A percentile compares a stretch with the other conserved stretches of the same genome.
These are phyloP conservation scores for Didymodactylos carnosus DNA, from an alignment of 2,888 invertebrate genomes.

Conservation along the genomic window DNA sequence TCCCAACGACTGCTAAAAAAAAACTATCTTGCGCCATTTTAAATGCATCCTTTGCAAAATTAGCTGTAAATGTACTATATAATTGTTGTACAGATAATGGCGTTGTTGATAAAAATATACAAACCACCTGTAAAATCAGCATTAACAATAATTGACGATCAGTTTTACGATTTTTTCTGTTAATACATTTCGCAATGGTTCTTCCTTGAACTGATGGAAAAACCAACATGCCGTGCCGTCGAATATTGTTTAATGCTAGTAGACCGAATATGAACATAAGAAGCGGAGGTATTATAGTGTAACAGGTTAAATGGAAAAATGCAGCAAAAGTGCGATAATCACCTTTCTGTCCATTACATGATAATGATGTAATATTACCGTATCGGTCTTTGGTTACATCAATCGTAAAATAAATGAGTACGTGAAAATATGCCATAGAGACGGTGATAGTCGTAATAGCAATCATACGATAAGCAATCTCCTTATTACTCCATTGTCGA, in stretches of 20 bases:
- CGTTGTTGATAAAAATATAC: not conserved
- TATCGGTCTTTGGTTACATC: not conserved
- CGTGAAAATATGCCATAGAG: not conserved
- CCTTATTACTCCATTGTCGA: not conserved
- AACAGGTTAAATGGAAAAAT: not conserved
- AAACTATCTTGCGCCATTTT: not conserved
- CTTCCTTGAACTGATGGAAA: no score
- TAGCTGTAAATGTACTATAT: not conserved
- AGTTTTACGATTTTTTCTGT: no score
- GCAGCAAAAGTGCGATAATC: not conserved
- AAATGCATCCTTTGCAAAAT: not conserved
- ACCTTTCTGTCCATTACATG: not conserved
- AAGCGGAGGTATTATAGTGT: not conserved
- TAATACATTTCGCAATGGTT: no score
- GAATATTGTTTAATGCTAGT: not conserved
- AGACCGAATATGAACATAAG: not conserved
- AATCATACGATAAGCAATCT: not conserved
- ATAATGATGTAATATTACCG: not conserved
- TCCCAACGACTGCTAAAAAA: not conserved
- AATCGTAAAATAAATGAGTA: not conserved
- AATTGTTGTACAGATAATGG: not conserved
- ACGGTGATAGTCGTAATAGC: not conserved
- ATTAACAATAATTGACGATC: not conserved
- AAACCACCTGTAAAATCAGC: not conserved
- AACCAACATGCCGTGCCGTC: no score